Base-by-base conservation (phyloP, 2,797 vertebrate genomes). In the Steatocranus sp. region DNA sequence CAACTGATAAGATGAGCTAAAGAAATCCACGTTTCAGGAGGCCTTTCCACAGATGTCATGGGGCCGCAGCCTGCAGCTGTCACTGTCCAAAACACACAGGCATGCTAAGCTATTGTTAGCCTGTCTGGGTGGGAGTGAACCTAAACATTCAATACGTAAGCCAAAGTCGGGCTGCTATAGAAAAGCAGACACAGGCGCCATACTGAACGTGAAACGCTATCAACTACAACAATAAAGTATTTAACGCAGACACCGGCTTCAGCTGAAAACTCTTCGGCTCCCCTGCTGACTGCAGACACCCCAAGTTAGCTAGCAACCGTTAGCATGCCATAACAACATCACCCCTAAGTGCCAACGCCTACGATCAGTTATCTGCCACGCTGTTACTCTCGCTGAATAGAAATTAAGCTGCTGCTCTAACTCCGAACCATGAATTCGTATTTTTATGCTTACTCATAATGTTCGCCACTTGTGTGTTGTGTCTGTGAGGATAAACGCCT, bases 91-190 rank as follows among this genome's bases (percentile, higher is more conserved):
- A 93, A 95, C 91, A 94, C 30, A 84, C 87, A 84, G 48, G 74
- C 91, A 79, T 36, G 92, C 94, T 92, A 93, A 54, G 91, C 94
- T 94, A 94, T 77, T 90, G 94, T 92, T 95, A 95, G 94, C 94
- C 17, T 36, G 88, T 79, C 87, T 89, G 84, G 87, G 79, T 91
- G 88, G 85, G 83, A 92, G 83, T 92, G 83, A 53, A 83, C 82
- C 78, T 61, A 34, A 84, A 68, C 66, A 66, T 54, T 74, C 17
- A 38, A 12, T 70, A 70, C 17, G 36, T 12, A 10, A 23, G 6
- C 51, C 68, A 36, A 68, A 91, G 49, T 70, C 5, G 32, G 7
- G 3, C 11, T 51, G 27, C 9, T 2, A 2, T 3, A 12, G 34
- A 7, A 68, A 86, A 23, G 23, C 17, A 2, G n/a, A 30, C 5